These are phyloP conservation scores for Propithecus coquereli DNA, from an alignment of 2,113 vertebrate species.

Conservation along the genomic window DNA sequence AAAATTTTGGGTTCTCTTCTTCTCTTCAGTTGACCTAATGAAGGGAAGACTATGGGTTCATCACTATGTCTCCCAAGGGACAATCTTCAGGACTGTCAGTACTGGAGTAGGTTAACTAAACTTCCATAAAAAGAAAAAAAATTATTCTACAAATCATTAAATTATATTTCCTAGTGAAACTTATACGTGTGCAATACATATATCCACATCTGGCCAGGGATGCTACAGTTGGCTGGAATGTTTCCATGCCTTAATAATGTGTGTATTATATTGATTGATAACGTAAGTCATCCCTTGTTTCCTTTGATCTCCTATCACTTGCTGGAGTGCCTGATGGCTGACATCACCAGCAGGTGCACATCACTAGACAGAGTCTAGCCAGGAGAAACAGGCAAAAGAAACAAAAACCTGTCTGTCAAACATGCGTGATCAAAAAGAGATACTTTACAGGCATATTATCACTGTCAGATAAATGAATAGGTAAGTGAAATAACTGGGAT, in stretches of 20 bases:
- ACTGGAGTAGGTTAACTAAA: not conserved
- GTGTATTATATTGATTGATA: slow-evolving; percentile 52
- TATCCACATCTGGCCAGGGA: not conserved
- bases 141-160: not conserved
- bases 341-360: slow-evolving; percentile 51
- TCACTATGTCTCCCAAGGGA: not conserved
- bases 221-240: not conserved
- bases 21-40: not conserved
- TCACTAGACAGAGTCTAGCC: slow-evolving; percentile 39
- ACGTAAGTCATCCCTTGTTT: slow-evolving; percentile 52
- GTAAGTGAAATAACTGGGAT: slow-evolving; percentile 49
- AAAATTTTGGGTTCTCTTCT: not conserved
- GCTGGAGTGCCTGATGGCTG: slow-evolving; percentile 42
- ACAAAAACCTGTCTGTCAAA: slow-evolving; percentile 64
- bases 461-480: slow-evolving; percentile 52
- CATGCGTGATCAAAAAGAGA: slow-evolving; percentile 61
- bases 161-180: not conserved
- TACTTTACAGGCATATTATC: slow-evolving; percentile 61
- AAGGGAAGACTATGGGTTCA: not conserved
- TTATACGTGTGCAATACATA: not conserved
- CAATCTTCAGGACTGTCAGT: not conserved
- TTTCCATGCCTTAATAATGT: slow-evolving; percentile 23
- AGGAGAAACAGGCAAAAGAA: slow-evolving; percentile 42
- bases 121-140: not conserved
- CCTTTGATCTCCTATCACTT: slow-evolving; percentile 41